Evolutionary conservation across 2,797 vertebrate species (phyloP).

Genomic region (Miichthys miiuy): DNA sequence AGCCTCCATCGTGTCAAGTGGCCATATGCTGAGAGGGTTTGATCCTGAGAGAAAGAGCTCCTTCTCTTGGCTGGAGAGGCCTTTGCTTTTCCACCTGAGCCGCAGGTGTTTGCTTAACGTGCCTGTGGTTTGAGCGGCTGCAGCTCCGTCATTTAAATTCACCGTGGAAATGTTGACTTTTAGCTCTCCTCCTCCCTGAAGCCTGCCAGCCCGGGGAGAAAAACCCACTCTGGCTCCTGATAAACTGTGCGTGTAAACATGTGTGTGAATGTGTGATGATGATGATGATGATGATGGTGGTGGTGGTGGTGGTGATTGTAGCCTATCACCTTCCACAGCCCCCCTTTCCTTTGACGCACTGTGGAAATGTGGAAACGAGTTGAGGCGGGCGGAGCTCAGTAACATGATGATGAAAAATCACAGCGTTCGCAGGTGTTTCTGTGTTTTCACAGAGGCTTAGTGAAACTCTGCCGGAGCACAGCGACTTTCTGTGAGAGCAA

Average conservation of each 20-base stretch:
- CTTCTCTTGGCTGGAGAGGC: slow-evolving; percentile 65
- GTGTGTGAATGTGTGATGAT: slow-evolving; percentile 43
- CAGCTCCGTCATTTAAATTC: slow-evolving; percentile 71
- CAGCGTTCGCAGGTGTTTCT: slow-evolving; percentile 61
- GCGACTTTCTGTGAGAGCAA: neutral
- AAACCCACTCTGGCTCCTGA: slow-evolving; percentile 51
- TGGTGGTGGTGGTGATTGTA: slow-evolving; percentile 56
- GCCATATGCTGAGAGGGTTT: slow-evolving; percentile 52
- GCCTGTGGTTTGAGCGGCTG: slow-evolving; percentile 74
- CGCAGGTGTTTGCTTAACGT: slow-evolving; percentile 79
- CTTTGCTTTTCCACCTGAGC: slow-evolving; percentile 78
- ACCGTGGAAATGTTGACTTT: slow-evolving; percentile 76
- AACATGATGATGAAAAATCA: slow-evolving; percentile 52
- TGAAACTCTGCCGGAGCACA: slow-evolving; percentile 2
- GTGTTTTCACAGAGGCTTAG: slow-evolving; percentile 58
- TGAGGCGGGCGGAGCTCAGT: slow-evolving; percentile 32
- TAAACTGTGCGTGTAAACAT: slow-evolving; percentile 50
- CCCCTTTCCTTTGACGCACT: slow-evolving; percentile 62
- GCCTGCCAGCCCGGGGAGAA: slow-evolving; percentile 47
- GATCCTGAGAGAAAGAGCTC: slow-evolving; percentile 69
- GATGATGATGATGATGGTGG: slow-evolving; percentile 46
- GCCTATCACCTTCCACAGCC: slow-evolving; percentile 63
- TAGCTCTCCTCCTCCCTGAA: slow-evolving; percentile 47
- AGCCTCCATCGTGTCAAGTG: slow-evolving; percentile 54
- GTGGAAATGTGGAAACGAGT: slow-evolving; percentile 49